Percentiles rank a stretch among this genome's conserved stretches.
Evolutionary conservation across 2,888 invertebrate genomes (phyloP).

Genomic region (Achlya flavicornis): DNA sequence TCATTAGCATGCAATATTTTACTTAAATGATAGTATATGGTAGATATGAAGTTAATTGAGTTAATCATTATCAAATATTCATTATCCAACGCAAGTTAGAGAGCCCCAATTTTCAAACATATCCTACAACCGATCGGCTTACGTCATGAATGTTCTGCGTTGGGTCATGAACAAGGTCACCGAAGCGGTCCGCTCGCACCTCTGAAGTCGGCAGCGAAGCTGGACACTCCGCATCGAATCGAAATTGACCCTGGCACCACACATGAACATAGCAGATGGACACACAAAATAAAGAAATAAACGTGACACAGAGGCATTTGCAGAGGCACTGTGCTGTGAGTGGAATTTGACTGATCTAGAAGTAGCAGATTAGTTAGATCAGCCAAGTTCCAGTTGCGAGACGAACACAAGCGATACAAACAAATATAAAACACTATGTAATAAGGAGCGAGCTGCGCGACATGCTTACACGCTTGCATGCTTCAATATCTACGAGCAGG

Average conservation of each 20-base stretch:
- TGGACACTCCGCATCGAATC: conserved; percentile 93
- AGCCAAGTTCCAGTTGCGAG: conserved; percentile 32
- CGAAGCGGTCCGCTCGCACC: conserved; percentile 85
- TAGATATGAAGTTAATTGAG: conserved; percentile 45
- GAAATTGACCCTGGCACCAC: conserved; percentile 91
- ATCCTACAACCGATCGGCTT: conserved; percentile 62
- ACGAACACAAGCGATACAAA: conserved; percentile 52
- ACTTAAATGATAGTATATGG: conserved; percentile 16
- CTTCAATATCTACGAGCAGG: conserved; percentile 84
- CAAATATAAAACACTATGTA: conserved; percentile 43
- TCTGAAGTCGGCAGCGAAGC: conserved; percentile 89
- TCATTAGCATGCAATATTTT: background rate
- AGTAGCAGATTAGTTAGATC: conserved; percentile 15
- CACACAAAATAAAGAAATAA: conserved; percentile 23
- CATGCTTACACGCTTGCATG: conserved; percentile 89
- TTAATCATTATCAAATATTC: conserved; percentile 23
- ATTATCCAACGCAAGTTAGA: conserved; percentile 26
- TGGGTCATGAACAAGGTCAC: conserved; percentile 78
- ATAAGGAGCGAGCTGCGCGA: conserved; percentile 70
- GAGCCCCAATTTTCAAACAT: conserved; percentile 21
- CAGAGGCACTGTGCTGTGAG: conserved; percentile 33
- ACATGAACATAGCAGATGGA: conserved; percentile 40
- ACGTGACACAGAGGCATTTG: conserved; percentile 33
- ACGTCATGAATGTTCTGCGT: conserved; percentile 83
- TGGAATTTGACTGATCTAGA: conserved; percentile 20